Evolutionary conservation across 2,888 invertebrate genomes (phyloP).

Genomic region (Tachina lurida): DNA sequence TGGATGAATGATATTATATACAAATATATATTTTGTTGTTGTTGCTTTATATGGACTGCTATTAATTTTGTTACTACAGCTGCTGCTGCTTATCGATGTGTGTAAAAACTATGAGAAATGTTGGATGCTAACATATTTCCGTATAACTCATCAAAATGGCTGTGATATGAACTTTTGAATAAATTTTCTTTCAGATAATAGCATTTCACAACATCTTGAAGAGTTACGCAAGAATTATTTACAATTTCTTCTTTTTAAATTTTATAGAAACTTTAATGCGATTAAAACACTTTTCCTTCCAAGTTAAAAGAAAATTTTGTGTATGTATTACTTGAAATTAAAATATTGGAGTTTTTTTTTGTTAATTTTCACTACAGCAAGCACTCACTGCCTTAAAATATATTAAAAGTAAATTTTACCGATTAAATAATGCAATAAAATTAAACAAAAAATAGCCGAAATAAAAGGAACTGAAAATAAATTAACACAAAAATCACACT

Average conservation of each 20-base stretch:
- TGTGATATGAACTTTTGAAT: conserved; percentile 80
- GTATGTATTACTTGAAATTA: conserved; percentile 45
- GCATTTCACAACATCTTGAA: conserved; percentile 83
- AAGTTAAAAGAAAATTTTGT: conserved; percentile 39
- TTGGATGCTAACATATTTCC: conserved; percentile 65
- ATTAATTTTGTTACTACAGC: conserved; percentile 18
- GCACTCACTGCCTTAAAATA: not conserved
- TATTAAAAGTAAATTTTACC: not conserved
- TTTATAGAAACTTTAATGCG: not conserved
- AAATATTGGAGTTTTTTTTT: not conserved
- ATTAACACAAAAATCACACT: conserved; percentile 30
- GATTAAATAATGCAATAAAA: not conserved
- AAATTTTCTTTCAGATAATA: conserved; percentile 70
- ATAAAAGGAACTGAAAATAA: not conserved
- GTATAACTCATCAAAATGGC: conserved; percentile 83
- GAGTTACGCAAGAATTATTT: conserved; percentile 80
- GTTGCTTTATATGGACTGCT: not conserved
- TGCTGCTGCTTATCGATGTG: conserved; percentile 10
- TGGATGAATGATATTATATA: conserved; percentile 26
- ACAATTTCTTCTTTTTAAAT: not conserved
- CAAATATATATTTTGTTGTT: not conserved
- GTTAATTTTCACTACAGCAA: not conserved
- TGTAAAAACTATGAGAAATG: conserved; percentile 16
- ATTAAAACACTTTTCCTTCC: conserved; percentile 17
- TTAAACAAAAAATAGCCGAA: not conserved